Conservation (phyloP, 1,140 invertebrate genomes). For the Diachasma alloeum region DNA sequence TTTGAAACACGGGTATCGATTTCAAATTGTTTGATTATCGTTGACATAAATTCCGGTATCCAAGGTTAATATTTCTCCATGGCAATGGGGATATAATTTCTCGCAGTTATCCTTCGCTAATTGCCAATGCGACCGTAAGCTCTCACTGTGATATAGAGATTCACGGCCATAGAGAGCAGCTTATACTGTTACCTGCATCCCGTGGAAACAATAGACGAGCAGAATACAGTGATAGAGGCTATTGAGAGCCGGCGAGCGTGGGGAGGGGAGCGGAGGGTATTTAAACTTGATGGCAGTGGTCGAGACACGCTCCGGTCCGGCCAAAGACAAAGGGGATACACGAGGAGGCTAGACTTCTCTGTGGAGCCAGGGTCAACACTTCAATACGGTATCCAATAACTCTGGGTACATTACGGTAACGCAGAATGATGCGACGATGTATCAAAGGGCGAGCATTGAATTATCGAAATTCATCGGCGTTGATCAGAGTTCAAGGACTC, state of each 20-base stretch:
- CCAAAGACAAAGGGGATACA: background rate
- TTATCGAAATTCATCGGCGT: background rate
- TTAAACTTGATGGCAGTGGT: background rate
- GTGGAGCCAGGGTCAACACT: background rate
- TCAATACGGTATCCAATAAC: background rate
- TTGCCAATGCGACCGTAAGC: slow-evolving; percentile 6
- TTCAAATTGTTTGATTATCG: background rate
- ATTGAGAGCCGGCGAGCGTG: background rate
- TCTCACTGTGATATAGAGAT: slow-evolving; percentile 10
- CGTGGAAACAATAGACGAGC: background rate
- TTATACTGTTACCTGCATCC: background rate
- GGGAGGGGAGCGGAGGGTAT: background rate
- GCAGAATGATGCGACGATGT: background rate
- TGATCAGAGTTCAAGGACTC: background rate
- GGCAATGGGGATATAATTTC: slow-evolving; percentile 1
- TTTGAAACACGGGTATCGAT: background rate
- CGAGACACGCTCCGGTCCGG: background rate
- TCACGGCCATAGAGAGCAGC: background rate
- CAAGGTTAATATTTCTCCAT: background rate
- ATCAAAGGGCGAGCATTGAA: background rate
- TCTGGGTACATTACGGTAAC: background rate
- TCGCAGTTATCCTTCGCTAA: slow-evolving; percentile 16
- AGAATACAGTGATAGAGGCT: background rate
- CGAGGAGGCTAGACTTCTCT: background rate
- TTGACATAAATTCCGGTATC: slow-evolving; percentile 17